phyloP scores from a whole-genome alignment of 1,140 invertebrate species.

The Ceratina calcarata region DNA sequence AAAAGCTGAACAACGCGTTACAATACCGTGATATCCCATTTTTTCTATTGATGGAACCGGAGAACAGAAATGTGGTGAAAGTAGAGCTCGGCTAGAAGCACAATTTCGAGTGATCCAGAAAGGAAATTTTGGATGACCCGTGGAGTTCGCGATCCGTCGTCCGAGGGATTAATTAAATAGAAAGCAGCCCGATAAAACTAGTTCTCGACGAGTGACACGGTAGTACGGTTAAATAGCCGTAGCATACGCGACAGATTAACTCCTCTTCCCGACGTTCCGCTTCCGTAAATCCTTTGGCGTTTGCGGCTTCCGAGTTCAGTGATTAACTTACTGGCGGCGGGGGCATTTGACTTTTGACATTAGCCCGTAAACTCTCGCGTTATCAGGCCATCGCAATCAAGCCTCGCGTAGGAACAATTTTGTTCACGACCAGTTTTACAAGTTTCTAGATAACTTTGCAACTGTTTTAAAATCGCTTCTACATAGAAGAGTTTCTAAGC shows the following conservation, averaged over 20 bases:
- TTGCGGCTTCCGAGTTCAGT: neutral
- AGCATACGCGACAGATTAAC: slow-evolving; percentile 29
- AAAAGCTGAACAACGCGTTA: neutral
- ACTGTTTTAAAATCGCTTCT: too few relatives aligned
- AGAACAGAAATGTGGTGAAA: too few relatives aligned
- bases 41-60: neutral
- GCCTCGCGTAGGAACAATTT: neutral
- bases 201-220: neutral
- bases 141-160: too few relatives aligned
- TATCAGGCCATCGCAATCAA: neutral
- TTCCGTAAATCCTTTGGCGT: slow-evolving; percentile 28
- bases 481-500: too few relatives aligned
- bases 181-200: neutral
- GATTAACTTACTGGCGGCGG: slow-evolving; percentile 27
- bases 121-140: too few relatives aligned
- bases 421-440: neutral
- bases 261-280: slow-evolving; percentile 16
- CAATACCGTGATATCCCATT: neutral
- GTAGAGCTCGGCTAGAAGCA: too few relatives aligned
- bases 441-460: neutral
- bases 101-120: too few relatives aligned
- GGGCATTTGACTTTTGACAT: slow-evolving; percentile 14
- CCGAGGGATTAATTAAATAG: neutral
- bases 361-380: neutral
- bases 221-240: slow-evolving; percentile 26